These are phyloP conservation scores for Thera britannica DNA, from an alignment of 2,888 invertebrate species.

Conservation along the genomic window DNA sequence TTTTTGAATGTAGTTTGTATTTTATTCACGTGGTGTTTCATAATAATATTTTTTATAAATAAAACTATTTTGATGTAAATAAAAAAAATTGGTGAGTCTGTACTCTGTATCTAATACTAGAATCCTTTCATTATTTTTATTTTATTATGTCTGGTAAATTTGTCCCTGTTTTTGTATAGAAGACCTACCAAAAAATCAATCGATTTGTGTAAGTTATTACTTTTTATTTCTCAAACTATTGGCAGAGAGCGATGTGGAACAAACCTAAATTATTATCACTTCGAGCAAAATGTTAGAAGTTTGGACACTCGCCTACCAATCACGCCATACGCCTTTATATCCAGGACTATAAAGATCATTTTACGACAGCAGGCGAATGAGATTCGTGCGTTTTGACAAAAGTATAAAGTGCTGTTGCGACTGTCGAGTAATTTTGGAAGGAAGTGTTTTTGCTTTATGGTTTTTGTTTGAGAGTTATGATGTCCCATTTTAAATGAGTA, in stretches of 20 bases:
- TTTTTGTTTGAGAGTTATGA: conserved; percentile 10
- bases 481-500: conserved; percentile 1
- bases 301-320: conserved; percentile 27
- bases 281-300: conserved; percentile 31
- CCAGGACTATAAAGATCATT: conserved; percentile 31
- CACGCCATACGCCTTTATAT: conserved; percentile 18
- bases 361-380: conserved; percentile 35
- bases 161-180: too few species aligned
- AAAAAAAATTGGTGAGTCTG: too few species aligned
- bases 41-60: too few species aligned
- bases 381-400: conserved; percentile 25
- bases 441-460: conserved; percentile 29
- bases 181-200: too few species aligned
- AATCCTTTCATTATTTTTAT: too few species aligned
- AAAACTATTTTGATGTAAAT: too few species aligned
- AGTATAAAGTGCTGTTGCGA: conserved; percentile 9
- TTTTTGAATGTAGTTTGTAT: too few species aligned
- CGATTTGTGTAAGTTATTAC: not conserved
- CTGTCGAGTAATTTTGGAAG: conserved; percentile 17
- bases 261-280: conserved; percentile 22
- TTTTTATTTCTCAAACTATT: not conserved
- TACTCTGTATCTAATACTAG: too few species aligned
- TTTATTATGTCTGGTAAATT: too few species aligned
- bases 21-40: too few species aligned
- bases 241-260: conserved; percentile 17